Evolutionary conservation across 2,113 vertebrate species (phyloP), one percentile per base, ranked within the genome.

Genomic region (Pseudorasbora parva): DNA sequence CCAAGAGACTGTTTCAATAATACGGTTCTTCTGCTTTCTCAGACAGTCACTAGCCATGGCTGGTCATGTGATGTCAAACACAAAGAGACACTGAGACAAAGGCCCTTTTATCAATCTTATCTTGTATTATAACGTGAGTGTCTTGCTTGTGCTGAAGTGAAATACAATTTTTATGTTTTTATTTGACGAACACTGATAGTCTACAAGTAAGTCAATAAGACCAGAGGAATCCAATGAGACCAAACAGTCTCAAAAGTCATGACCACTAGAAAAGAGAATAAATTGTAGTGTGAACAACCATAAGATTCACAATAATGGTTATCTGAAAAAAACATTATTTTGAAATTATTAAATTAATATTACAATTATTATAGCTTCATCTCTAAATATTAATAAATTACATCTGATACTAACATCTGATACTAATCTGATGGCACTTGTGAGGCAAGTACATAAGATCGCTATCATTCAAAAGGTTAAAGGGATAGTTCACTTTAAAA

Each of bases 1-100:
- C 27, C 51, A 57, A 51, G 30, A 54, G 59, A 66, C 17, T 21
- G 59, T 75, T 80, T 81, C 60, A 59, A 74, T 47, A 76, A 49
- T 27, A 45, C 27, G 2, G n/a, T 15, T 72, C 41, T 72, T 27
- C 49, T 66, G 37, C 56, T 74, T 57, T 23, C 73, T 59, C 62
- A 59, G 23, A 78, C 19, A 12, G 11, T 68, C 62, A n/a, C 15
- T 41, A 64, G 60, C 25, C 19, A 69, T 19, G 8, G 21, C 43
- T 43, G 19, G 27, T 47, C 57, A 37, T 49, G 30, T 75, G 37
- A 81, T 10, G 41, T 41, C 5, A 41, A 3, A 69, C 7, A 60
- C 72, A 51, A 73, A 49, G 8, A 71, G 3, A 33, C 17, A 59
- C 23, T 41, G 41, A 0, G 66, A 51, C 45, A 71, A 54, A 78